phyloP scores from a whole-genome alignment of 2,888 invertebrate species.

The Ornithoptera priamus region DNA sequence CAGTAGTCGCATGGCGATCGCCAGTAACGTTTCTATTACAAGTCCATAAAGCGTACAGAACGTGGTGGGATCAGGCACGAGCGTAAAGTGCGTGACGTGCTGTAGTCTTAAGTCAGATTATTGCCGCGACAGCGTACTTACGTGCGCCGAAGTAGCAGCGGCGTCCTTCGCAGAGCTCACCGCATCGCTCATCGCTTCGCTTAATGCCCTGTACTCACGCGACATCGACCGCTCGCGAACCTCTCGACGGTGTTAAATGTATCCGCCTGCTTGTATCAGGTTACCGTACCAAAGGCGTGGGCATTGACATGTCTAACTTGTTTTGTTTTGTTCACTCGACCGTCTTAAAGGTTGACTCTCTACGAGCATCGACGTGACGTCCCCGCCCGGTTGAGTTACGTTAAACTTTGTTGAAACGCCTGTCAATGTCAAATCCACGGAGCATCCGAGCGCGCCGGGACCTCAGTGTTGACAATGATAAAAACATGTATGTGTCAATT shows the following conservation, averaged over 20 bases:
- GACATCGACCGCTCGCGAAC: conserved; percentile 46
- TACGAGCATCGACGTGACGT: conserved; percentile 73
- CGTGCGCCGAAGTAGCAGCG: conserved; percentile 50
- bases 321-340: conserved; percentile 75
- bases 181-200: conserved; percentile 51
- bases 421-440: conserved; percentile 60
- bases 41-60: conserved; percentile 30
- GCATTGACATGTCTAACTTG: conserved; percentile 78
- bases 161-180: conserved; percentile 34
- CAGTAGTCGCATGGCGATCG: conserved; percentile 19
- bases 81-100: conserved; percentile 61
- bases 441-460: conserved; percentile 42
- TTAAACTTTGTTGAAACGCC: conserved; percentile 61
- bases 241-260: conserved; percentile 74
- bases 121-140: conserved; percentile 50
- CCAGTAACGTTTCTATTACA: conserved; percentile 28
- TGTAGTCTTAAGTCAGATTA: conserved; percentile 59
- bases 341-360: conserved; percentile 74
- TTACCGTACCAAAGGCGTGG: conserved; percentile 78
- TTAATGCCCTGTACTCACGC: conserved; percentile 45
- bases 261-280: conserved; percentile 74
- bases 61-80: conserved; percentile 37
- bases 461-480: conserved; percentile 30
- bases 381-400: conserved; percentile 57
- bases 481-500: conserved; percentile 9